These are phyloP conservation scores for Nycticebus coucang DNA, from an alignment of 2,113 vertebrate genomes.

Conservation along the genomic window DNA sequence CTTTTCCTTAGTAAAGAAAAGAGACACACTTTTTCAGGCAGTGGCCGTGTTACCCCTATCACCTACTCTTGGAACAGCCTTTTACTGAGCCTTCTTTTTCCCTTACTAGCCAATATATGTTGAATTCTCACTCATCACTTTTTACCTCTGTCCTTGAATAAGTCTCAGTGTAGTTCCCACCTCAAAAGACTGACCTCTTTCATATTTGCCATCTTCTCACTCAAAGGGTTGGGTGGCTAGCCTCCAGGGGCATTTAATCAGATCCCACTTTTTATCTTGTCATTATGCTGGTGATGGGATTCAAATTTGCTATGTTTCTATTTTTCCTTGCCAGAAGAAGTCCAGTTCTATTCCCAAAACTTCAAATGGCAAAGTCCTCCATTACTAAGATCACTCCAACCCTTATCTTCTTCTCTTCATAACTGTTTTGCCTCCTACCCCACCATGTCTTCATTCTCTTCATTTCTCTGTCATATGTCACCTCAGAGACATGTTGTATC, in stretches of 20 bases:
- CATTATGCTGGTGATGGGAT: not conserved
- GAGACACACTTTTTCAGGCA: not conserved
- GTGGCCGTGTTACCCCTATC: not conserved
- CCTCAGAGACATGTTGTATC: not conserved
- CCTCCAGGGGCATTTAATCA: not conserved
- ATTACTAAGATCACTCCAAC: not conserved
- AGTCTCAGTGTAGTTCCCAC: not conserved
- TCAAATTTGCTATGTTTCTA: not conserved
- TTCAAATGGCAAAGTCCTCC: not conserved
- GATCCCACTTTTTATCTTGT: not conserved
- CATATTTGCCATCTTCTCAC: not conserved
- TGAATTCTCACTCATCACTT: not conserved
- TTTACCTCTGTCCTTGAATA: not conserved
- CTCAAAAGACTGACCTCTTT: not conserved
- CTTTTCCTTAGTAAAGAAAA: not conserved
- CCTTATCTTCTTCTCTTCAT: not conserved
- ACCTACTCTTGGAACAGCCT: not conserved
- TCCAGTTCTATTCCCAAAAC: not conserved
- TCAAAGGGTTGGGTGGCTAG: not conserved
- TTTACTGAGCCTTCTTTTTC: not conserved
- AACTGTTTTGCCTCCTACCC: not conserved
- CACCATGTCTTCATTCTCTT: not conserved
- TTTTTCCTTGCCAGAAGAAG: not conserved
- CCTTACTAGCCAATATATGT: not conserved
- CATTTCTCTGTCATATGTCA: not conserved